Evolutionary conservation across 30 jellyfish, hydroid and myxozoan genomes (phyloP).

Genomic region (Phacellophora camtschatica): DNA sequence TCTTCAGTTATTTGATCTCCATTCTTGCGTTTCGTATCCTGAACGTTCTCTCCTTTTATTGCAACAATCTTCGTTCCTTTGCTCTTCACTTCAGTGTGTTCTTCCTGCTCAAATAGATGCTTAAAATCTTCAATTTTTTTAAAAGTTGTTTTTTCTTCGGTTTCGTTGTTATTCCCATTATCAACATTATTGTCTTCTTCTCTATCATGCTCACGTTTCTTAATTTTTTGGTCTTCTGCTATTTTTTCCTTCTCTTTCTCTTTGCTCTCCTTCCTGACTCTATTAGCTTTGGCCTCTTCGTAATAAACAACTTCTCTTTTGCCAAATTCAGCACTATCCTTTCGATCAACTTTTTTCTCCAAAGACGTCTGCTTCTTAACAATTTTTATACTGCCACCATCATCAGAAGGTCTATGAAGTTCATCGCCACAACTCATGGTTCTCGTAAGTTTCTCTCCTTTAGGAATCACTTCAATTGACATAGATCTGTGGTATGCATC

Average conservation of each 20-base stretch:
- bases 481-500: conserved; percentile 19
- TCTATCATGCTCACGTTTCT: not conserved
- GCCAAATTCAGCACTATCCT: not conserved
- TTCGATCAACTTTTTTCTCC: not conserved
- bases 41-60: not conserved
- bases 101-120: conserved; percentile 27
- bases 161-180: not conserved
- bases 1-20: not conserved
- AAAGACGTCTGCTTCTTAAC: conserved; percentile 46
- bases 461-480: conserved; percentile 20
- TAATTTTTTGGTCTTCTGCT: not conserved
- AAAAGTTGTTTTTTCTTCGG: conserved; percentile 3
- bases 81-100: not conserved
- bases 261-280: not conserved
- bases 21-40: too few relatives aligned
- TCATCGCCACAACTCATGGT: conserved; percentile 53
- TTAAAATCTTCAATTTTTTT: conserved; percentile 27
- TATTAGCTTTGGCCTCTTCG: conserved; percentile 35
- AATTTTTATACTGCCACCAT: not conserved
- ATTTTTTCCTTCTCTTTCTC: not conserved
- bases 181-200: not conserved
- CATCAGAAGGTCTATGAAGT: conserved; percentile 14
- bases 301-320: conserved; percentile 3
- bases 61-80: not conserved
- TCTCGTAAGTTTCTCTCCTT: not conserved